Percentiles rank a stretch among this genome's conserved stretches.
phyloP scores from a whole-genome alignment of 2,113 vertebrate genomes.

The Clarias magur region DNA sequence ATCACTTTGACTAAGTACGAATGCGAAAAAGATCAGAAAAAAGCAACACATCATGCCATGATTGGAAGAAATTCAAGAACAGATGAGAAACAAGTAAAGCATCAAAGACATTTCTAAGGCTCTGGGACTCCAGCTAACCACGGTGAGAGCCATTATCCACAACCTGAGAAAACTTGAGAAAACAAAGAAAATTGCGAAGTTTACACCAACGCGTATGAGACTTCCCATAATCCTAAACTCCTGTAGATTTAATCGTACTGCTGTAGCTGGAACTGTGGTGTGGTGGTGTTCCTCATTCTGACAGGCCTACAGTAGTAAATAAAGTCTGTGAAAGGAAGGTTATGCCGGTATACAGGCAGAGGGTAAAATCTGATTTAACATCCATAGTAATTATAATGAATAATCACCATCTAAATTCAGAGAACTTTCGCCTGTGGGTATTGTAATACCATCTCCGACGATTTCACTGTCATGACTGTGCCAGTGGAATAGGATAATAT shows the following conservation, averaged over 20 bases:
- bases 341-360: constrained; percentile 14
- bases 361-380: constrained; percentile 13
- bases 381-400: constrained; percentile 16
- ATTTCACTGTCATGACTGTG: constrained; percentile 18
- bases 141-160: too few species aligned
- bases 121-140: too few species aligned
- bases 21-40: too few species aligned
- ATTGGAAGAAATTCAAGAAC: too few species aligned
- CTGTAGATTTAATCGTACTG: not conserved
- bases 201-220: too few species aligned
- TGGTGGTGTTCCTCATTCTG: constrained; percentile 1
- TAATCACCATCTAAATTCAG: not conserved
- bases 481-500: constrained; percentile 18
- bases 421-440: constrained; percentile 11
- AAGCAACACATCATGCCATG: too few species aligned
- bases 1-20: too few species aligned
- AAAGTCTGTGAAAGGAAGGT: not conserved
- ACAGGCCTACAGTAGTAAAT: not conserved
- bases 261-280: not conserved
- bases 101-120: too few species aligned
- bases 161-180: too few species aligned
- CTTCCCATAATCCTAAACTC: not conserved
- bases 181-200: too few species aligned
- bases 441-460: constrained; percentile 12
- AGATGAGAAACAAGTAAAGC: too few species aligned